A percentile compares a stretch with the other conserved stretches of the same genome.
phyloP scores from a whole-genome alignment of 2,888 invertebrate genomes.

The Chrysotoxum bicinctum region DNA sequence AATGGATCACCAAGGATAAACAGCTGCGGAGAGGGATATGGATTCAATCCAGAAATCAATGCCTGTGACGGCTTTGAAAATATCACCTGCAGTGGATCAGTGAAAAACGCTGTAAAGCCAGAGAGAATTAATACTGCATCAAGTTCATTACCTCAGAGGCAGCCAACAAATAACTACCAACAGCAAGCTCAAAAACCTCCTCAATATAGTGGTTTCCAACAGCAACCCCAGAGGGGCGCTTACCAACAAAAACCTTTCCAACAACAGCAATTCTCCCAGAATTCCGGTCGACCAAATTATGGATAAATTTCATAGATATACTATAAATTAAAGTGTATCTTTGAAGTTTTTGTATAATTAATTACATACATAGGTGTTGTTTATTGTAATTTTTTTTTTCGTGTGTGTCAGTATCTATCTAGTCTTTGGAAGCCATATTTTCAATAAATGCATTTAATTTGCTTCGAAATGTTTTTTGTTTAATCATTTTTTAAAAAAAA shows the following conservation, averaged over 20 bases:
- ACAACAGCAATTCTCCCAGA: conserved; percentile 9
- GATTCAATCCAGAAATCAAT: conserved; percentile 88
- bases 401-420: conserved; percentile 35
- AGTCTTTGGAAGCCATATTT: conserved; percentile 59
- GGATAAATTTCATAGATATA: conserved; percentile 25
- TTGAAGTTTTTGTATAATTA: conserved; percentile 39
- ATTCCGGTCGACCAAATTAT: conserved; percentile 37
- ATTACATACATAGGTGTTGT: conserved; percentile 23
- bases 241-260: conserved; percentile 4
- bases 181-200: conserved; percentile 6
- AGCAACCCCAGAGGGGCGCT: conserved; percentile 35
- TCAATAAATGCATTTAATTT: conserved; percentile 61
- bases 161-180: conserved; percentile 1
- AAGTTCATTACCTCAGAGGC: not conserved
- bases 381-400: conserved; percentile 36
- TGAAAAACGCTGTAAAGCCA: conserved; percentile 51
- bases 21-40: conserved; percentile 89
- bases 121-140: conserved; percentile 28
- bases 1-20: conserved; percentile 88
- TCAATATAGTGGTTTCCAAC: conserved; percentile 16
- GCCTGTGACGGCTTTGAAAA: conserved; percentile 90
- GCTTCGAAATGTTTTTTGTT: conserved; percentile 14
- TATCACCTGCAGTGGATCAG: conserved; percentile 86
- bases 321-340: not conserved
- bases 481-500: not conserved